These are phyloP conservation scores for Antrozous pallidus DNA, from an alignment of 2,797 vertebrate genomes.

Conservation along the genomic window DNA sequence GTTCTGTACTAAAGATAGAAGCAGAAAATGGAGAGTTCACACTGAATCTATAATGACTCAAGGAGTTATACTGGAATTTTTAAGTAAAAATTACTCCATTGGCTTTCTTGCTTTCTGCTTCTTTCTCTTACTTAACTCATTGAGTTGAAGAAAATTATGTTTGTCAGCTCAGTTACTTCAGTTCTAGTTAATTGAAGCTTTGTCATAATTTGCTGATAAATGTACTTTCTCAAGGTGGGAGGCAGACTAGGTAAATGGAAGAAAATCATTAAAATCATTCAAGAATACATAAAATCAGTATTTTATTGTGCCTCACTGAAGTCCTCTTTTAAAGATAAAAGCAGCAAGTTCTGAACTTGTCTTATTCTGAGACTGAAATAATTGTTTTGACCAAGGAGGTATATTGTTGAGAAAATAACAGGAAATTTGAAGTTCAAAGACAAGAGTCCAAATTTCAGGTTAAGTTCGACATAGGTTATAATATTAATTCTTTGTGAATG, in stretches of 20 bases:
- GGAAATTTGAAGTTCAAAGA: background rate
- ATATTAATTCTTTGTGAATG: background rate
- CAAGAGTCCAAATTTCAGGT: background rate
- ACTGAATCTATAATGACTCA: constrained; percentile 57
- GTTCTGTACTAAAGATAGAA: constrained; percentile 43
- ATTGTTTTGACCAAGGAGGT: background rate
- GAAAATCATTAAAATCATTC: background rate
- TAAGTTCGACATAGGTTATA: background rate
- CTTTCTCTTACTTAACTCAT: background rate
- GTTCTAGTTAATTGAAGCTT: background rate
- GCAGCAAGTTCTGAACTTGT: background rate
- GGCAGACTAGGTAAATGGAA: background rate
- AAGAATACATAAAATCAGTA: background rate
- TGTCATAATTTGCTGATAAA: background rate
- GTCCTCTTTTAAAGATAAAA: background rate
- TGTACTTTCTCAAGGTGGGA: background rate
- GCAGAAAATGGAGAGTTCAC: constrained; percentile 41
- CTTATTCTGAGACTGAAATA: background rate
- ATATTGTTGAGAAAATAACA: background rate
- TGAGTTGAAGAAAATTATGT: background rate
- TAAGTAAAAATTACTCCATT: constrained; percentile 47
- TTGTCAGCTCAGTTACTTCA: background rate
- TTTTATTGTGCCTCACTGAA: background rate
- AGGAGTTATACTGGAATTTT: constrained; percentile 16
- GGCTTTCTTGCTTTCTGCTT: constrained; percentile 17